Percentiles rank a stretch among this genome's conserved stretches.
Evolutionary conservation across 1,140 invertebrate genomes (phyloP).

Genomic region (Drosophila asahinai): DNA sequence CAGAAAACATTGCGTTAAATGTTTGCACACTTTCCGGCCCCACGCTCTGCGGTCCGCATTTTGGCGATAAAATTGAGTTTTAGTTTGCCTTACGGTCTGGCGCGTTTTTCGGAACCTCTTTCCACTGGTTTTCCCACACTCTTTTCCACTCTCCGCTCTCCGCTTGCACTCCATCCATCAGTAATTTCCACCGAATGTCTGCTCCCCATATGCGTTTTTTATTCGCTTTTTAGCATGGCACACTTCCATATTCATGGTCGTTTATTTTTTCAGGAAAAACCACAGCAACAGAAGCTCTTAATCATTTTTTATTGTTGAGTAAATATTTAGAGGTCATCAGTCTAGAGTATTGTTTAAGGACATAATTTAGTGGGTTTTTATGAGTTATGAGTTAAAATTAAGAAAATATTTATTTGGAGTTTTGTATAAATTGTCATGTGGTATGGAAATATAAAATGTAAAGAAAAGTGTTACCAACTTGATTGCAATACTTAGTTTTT

Average conservation of each 20-base stretch:
- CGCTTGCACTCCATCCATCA: constrained; percentile 9
- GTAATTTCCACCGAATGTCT: constrained; percentile 19
- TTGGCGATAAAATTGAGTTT: constrained; percentile 77
- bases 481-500: neutral
- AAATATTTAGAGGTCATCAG: constrained; percentile 7
- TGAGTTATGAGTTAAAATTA: no score
- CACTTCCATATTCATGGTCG: constrained; percentile 67
- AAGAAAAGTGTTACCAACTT: neutral
- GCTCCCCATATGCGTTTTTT: constrained; percentile 24
- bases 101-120: constrained; percentile 42
- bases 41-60: constrained; percentile 40
- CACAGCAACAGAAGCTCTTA: constrained; percentile 16
- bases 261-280: constrained; percentile 23
- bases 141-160: neutral
- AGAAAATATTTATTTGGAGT: constrained; percentile 1
- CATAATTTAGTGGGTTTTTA: neutral
- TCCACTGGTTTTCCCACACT: constrained; percentile 11
- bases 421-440: neutral
- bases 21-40: constrained; percentile 60
- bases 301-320: constrained; percentile 23
- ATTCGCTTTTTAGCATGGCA: constrained; percentile 5
- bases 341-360: neutral
- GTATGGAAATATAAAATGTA: neutral
- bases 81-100: constrained; percentile 59
- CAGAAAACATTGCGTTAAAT: constrained; percentile 54